Conservation (phyloP, 1,140 invertebrate genomes). For the Dryas iulia region DNA sequence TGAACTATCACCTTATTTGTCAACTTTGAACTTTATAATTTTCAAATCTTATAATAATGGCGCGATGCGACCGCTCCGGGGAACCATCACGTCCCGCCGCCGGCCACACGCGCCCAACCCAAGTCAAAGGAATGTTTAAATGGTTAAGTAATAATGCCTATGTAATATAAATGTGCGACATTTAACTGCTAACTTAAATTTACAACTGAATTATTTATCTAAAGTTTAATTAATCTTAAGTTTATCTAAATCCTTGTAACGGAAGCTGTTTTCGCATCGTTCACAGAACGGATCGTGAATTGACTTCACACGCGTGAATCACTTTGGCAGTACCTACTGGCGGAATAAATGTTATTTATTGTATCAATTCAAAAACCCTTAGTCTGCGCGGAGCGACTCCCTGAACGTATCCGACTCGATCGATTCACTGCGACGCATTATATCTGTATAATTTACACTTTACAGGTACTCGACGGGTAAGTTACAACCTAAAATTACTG, state of each 20-base stretch:
- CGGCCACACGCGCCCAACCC: conserved; percentile 41
- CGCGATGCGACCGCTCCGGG: conserved; percentile 38
- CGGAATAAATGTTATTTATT: conserved; percentile 49
- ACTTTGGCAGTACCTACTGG: conserved; percentile 78
- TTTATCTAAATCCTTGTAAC: conserved; percentile 74
- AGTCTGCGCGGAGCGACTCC: conserved; percentile 8
- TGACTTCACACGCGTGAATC: conserved; percentile 71
- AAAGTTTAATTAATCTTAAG: conserved; percentile 73
- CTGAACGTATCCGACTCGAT: conserved; percentile 29
- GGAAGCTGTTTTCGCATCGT: conserved; percentile 75
- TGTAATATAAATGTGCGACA: conserved; percentile 75
- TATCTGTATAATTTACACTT: conserved; percentile 74
- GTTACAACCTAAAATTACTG: conserved; percentile 69
- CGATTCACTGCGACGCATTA: conserved; percentile 76
- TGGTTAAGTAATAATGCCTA: conserved; percentile 79
- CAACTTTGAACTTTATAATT: conserved; percentile 76
- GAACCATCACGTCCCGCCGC: neutral
- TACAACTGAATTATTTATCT: conserved; percentile 78
- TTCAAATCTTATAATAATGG: conserved; percentile 71
- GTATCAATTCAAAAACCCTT: conserved; percentile 54
- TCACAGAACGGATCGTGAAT: conserved; percentile 77
- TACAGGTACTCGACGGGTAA: conserved; percentile 78
- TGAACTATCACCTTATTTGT: conserved; percentile 75
- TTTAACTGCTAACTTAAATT: conserved; percentile 79
- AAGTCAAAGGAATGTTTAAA: conserved; percentile 78